These are phyloP conservation scores for Chaetodon auriga DNA, from an alignment of 2,113 vertebrate species.

Conservation along the genomic window DNA sequence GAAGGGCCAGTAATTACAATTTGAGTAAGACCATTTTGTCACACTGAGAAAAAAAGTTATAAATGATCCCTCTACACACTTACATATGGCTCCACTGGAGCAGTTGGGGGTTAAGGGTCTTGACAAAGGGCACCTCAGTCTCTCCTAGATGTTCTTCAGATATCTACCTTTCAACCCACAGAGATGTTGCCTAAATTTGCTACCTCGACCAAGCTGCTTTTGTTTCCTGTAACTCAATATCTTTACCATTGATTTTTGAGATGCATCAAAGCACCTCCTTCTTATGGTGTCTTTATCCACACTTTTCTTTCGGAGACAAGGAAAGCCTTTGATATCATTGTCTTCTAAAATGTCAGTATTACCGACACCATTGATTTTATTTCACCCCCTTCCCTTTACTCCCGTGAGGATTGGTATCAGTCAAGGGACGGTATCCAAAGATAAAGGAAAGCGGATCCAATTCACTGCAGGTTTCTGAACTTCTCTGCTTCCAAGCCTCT, in stretches of 20 bases:
- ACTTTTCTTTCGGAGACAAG: neutral
- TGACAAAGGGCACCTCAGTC: neutral
- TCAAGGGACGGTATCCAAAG: neutral
- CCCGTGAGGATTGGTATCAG: neutral
- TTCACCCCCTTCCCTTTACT: neutral
- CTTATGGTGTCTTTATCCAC: neutral
- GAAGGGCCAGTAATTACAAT: neutral
- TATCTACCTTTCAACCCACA: too few relatives aligned
- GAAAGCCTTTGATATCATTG: neutral
- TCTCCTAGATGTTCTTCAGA: too few relatives aligned
- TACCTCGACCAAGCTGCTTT: too few relatives aligned
- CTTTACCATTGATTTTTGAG: too few relatives aligned
- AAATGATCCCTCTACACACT: neutral
- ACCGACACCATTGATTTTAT: neutral
- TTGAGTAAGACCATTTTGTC: neutral
- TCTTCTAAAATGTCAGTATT: neutral
- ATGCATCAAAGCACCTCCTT: neutral
- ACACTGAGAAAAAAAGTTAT: neutral
- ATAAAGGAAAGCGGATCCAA: neutral
- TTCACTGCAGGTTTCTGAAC: neutral
- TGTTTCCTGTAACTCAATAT: too few relatives aligned
- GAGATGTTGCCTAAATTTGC: too few relatives aligned
- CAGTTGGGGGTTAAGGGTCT: neutral
- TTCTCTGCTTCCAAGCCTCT: neutral
- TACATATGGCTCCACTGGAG: neutral